Conservation (phyloP, 2,113 vertebrate genomes). For the Notiomystis cincta region DNA sequence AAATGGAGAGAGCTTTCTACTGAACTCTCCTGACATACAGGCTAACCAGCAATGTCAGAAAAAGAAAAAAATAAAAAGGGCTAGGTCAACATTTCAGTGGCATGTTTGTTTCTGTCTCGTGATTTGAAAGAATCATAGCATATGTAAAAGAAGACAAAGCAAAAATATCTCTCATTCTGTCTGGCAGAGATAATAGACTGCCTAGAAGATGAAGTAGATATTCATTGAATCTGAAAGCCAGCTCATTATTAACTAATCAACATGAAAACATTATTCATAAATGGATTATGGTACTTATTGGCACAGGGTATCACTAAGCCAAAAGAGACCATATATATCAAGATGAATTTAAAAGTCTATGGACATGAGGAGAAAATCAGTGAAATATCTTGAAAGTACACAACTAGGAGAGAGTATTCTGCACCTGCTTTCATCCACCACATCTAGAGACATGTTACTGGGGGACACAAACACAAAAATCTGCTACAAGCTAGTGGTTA, state of each 20-base stretch:
- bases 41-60: neutral
- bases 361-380: neutral
- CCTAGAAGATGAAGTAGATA: neutral
- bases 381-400: neutral
- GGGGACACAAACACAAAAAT: neutral
- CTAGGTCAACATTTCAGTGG: neutral
- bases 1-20: neutral
- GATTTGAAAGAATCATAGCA: neutral
- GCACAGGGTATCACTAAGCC: neutral
- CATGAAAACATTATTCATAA: neutral
- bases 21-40: neutral
- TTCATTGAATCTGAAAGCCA: neutral
- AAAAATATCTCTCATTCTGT: neutral
- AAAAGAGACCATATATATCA: neutral
- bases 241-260: neutral
- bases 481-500: neutral
- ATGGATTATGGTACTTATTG: neutral
- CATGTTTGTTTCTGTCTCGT: neutral
- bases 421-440: accelerated
- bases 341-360: neutral
- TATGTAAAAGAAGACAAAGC: neutral
- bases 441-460: neutral
- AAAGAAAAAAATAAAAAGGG: accelerated
- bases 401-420: neutral
- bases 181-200: neutral